Evolutionary conservation across 2,888 invertebrate species (phyloP), one percentile per base, ranked within the genome.

Genomic region (Macrophya annulata): DNA sequence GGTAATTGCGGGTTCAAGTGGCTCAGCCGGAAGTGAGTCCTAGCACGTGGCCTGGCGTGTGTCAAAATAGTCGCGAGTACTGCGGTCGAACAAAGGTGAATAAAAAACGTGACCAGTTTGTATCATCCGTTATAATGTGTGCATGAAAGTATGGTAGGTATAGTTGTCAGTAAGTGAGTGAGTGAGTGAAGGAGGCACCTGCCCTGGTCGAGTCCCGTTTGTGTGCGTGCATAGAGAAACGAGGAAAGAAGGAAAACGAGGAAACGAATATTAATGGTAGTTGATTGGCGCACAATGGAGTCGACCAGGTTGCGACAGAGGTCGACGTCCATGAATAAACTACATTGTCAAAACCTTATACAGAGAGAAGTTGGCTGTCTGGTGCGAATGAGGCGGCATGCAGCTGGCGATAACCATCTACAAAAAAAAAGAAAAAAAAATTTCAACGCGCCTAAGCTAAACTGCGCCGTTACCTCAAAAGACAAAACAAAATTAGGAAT

Each of bases 201-300:
- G 72, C 45, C 43, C 21, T 10, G 72, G 43, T 74, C 9, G 45
- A 8, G 4, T 45, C 10, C 10, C 9, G 12, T 25, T 21, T 74
- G 72, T 74, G 45, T 74, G 45, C 21, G 68, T 68, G 31, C 12
- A 45, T n/a, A 74, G 0, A 74, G 74, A 43, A 45, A 74, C 17
- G 37, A 17, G 37, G 25, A 74, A 74, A 74, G 74, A 45, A 74
- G 74, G 74, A 77, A 77, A 51, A 77, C 51, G 51, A 37, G 62
- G 62, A 81, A 81, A 81, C 9, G 68, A 83, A 68, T 85, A 71
- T 84, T 86, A 89, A 89, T 89, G 86, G 84, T 81, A 85, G 55
- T 87, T 91, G 91, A 91, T 91, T 90, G 89, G 86, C 85, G 88
- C 86, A 91, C 91, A 91, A 91, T 90, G 76, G 87, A 83, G 43